phyloP scores from a whole-genome alignment of 2,888 invertebrate genomes.

The Orthosia incerta region DNA sequence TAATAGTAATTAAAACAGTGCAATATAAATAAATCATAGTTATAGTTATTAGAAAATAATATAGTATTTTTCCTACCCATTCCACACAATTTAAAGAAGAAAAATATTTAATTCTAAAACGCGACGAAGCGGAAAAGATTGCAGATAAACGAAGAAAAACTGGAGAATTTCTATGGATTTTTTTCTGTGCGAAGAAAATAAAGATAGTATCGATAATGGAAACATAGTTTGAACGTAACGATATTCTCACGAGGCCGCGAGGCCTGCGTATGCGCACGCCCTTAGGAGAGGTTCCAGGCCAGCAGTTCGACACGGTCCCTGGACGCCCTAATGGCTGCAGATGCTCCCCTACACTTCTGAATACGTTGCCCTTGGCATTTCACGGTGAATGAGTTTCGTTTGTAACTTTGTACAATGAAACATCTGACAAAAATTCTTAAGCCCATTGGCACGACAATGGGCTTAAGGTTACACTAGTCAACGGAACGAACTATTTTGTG shows the following conservation, averaged over 20 bases:
- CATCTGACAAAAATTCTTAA: constrained; percentile 48
- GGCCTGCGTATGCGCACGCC: constrained; percentile 67
- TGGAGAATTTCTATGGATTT: constrained; percentile 12
- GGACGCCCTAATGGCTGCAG: constrained; percentile 79
- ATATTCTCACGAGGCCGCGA: constrained; percentile 64
- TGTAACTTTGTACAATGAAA: constrained; percentile 48
- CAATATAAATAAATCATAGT: neutral
- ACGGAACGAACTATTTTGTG: too few relatives aligned
- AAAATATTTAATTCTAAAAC: constrained; percentile 4
- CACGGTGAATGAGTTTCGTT: constrained; percentile 50
- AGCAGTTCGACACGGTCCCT: constrained; percentile 81
- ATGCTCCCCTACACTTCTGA: constrained; percentile 66
- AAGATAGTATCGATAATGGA: constrained; percentile 51
- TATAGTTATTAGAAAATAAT: constrained; percentile 11
- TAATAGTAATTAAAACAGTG: constrained; percentile 1
- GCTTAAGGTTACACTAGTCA: too few relatives aligned
- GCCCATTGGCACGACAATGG: too few relatives aligned
- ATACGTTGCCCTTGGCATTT: constrained; percentile 75
- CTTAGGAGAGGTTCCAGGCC: constrained; percentile 77
- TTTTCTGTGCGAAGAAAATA: constrained; percentile 44
- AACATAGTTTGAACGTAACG: constrained; percentile 54
- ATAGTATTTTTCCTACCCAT: constrained; percentile 2
- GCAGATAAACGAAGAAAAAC: constrained; percentile 29
- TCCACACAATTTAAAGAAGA: constrained; percentile 2
- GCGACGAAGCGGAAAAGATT: constrained; percentile 24